Conservation (phyloP, 2,797 vertebrate species). For the Phoxinus dragarum region DNA sequence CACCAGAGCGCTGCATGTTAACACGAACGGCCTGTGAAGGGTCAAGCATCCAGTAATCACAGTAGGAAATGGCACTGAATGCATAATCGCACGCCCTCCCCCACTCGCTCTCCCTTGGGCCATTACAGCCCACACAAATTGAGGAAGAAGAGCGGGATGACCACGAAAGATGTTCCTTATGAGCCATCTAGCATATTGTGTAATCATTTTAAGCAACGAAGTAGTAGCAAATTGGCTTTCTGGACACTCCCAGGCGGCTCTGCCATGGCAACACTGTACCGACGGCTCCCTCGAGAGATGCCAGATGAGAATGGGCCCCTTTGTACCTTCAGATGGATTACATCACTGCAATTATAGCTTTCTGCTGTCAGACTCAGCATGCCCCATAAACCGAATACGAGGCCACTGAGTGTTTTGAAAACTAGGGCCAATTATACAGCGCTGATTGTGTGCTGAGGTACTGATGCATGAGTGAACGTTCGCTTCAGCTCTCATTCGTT, state of each 20-base stretch:
- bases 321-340: conserved; percentile 50
- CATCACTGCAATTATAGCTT: conserved; percentile 55
- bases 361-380: conserved; percentile 29
- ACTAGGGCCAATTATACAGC: conserved; percentile 23
- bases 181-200: conserved; percentile 2
- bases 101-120: background rate
- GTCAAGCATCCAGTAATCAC: conserved; percentile 24
- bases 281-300: conserved; percentile 13
- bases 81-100: conserved; percentile 12
- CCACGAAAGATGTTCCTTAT: background rate
- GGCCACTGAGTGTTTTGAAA: conserved; percentile 22
- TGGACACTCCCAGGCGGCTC: background rate
- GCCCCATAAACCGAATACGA: conserved; percentile 31
- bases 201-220: background rate
- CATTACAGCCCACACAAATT: conserved; percentile 16
- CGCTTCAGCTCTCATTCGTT: background rate
- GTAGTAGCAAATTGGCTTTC: conserved; percentile 12
- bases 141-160: background rate
- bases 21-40: conserved; percentile 8
- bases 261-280: conserved; percentile 51
- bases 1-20: conserved; percentile 17
- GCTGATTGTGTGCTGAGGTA: conserved; percentile 37
- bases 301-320: conserved; percentile 33
- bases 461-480: conserved; percentile 19
- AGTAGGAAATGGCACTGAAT: conserved; percentile 10